Evolutionary conservation across 2,797 vertebrate genomes (phyloP).

Genomic region (Heterohyrax brucei): DNA sequence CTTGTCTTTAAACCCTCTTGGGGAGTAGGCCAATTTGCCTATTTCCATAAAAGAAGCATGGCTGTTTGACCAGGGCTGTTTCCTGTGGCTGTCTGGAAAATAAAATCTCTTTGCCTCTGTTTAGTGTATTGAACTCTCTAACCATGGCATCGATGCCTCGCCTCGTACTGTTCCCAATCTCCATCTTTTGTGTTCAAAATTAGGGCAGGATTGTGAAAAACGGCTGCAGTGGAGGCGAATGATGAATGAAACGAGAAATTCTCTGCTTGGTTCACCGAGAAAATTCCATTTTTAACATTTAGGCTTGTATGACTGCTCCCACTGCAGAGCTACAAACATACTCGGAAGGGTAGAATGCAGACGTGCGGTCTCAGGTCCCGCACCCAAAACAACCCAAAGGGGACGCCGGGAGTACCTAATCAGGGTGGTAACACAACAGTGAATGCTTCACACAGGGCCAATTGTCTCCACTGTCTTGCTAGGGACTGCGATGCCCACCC

Average conservation of each 20-base stretch:
- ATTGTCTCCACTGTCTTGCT: fast-evolving
- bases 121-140: conserved; percentile 58
- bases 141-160: background rate
- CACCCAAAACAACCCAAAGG: background rate
- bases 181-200: conserved; percentile 72
- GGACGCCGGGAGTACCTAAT: fast-evolving
- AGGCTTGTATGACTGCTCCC: background rate
- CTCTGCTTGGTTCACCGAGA: conserved; percentile 52
- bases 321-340: background rate
- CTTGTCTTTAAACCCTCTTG: background rate
- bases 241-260: conserved; percentile 62
- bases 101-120: conserved; percentile 60
- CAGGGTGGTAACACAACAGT: background rate
- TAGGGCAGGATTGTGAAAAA: conserved; percentile 30
- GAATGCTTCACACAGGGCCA: background rate
- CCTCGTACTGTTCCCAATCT: conserved; percentile 12
- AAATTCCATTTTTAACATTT: conserved; percentile 42
- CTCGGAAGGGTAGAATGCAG: conserved; percentile 3
- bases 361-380: background rate
- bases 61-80: conserved; percentile 21
- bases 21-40: background rate
- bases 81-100: conserved; percentile 70
- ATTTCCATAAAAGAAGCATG: background rate
- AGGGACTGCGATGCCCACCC: background rate
- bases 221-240: background rate